Evolutionary conservation across 1,140 invertebrate genomes (phyloP).

Genomic region (Campodea augens): DNA sequence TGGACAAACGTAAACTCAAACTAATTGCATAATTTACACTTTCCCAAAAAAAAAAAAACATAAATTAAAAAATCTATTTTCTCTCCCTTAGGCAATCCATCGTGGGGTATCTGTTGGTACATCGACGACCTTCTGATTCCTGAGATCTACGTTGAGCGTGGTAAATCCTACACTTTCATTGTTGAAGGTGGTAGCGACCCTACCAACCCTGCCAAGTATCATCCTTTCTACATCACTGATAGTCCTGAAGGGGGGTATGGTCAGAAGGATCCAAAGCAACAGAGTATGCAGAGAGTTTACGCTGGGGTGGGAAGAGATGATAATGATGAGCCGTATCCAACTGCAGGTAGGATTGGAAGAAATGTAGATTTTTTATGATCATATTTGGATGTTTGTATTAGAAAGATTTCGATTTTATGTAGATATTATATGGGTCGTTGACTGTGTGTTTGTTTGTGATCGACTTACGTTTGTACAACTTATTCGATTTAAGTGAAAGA

Average conservation of each 20-base stretch:
- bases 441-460: too few relatives aligned
- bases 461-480: too few relatives aligned
- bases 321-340: slow-evolving; percentile 55
- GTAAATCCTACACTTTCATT: slow-evolving; percentile 69
- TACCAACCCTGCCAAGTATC: slow-evolving; percentile 43
- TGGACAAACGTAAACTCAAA: too few relatives aligned
- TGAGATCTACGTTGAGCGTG: slow-evolving; percentile 71
- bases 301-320: slow-evolving; percentile 57
- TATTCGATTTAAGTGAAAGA: too few relatives aligned
- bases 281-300: slow-evolving; percentile 45
- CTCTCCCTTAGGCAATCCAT: slow-evolving; percentile 37
- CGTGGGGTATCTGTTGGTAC: slow-evolving; percentile 85
- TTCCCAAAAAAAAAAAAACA: too few relatives aligned
- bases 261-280: slow-evolving; percentile 46
- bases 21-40: too few relatives aligned
- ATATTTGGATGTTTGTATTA: too few relatives aligned
- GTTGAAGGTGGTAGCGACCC: slow-evolving; percentile 53
- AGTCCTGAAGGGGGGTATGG: slow-evolving; percentile 63
- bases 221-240: slow-evolving; percentile 86
- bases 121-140: slow-evolving; percentile 80
- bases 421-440: too few relatives aligned
- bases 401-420: too few relatives aligned
- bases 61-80: too few relatives aligned
- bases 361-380: too few relatives aligned
- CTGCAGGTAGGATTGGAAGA: slow-evolving; percentile 37